A percentile compares a stretch with the other conserved stretches of the same genome.
Conservation (phyloP, 1,140 invertebrate genomes). For the Megalonaias nervosa region DNA sequence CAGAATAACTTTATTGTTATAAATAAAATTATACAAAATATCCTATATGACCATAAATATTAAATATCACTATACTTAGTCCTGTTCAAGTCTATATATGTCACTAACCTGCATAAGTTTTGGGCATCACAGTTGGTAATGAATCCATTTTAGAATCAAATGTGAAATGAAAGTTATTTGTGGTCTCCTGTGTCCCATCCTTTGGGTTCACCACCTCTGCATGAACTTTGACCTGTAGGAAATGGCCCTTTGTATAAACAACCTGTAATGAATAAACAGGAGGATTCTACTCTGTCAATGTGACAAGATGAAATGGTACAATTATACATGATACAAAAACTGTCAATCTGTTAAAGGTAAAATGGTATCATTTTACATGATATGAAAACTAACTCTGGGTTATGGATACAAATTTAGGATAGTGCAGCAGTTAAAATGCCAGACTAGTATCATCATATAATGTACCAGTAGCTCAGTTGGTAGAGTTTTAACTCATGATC, state of each 20-base stretch:
- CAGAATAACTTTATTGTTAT: neutral
- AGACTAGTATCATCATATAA: too few relatives aligned
- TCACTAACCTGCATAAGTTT: constrained; percentile 79
- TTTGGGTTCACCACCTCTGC: constrained; percentile 80
- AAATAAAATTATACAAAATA: neutral
- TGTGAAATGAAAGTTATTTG: constrained; percentile 86
- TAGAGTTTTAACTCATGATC: too few relatives aligned
- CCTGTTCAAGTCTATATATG: neutral
- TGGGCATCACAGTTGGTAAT: constrained; percentile 77
- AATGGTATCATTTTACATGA: too few relatives aligned
- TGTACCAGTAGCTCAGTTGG: too few relatives aligned
- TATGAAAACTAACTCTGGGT: too few relatives aligned
- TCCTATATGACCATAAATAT: too few relatives aligned
- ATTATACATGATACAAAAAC: too few relatives aligned
- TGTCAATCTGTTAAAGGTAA: too few relatives aligned
- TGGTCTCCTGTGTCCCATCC: constrained; percentile 76
- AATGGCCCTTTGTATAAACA: constrained; percentile 79
- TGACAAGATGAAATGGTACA: too few relatives aligned
- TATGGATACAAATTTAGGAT: too few relatives aligned
- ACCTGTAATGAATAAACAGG: constrained; percentile 71
- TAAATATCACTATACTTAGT: neutral
- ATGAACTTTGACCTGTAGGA: constrained; percentile 79
- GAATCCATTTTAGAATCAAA: constrained; percentile 73
- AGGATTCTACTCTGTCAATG: too few relatives aligned
- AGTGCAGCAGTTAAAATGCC: too few relatives aligned